A percentile compares a stretch with the other conserved stretches of the same genome.
Evolutionary conservation across 92 coral and sea anemone species (phyloP).

Genomic region (Porites rus): DNA sequence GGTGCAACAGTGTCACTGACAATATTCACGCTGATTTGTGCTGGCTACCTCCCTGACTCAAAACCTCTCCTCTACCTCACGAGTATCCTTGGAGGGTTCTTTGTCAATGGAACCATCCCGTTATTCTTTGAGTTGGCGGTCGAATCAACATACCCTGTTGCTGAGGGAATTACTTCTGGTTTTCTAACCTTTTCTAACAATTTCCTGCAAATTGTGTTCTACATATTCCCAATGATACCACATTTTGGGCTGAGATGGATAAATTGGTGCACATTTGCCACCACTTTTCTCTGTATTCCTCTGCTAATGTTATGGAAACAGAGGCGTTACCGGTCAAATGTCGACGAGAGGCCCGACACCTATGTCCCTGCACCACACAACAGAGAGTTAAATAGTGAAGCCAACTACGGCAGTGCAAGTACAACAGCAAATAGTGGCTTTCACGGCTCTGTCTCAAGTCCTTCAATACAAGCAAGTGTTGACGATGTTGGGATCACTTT

Average conservation of each 20-base stretch:
- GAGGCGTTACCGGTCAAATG: conserved; percentile 80
- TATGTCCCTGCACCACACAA: conserved; percentile 57
- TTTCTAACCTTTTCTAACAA: conserved; percentile 90
- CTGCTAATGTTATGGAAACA: conserved; percentile 78
- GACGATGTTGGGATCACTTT: not conserved
- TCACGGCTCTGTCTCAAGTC: conserved; percentile 8
- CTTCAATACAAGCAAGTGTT: not conserved
- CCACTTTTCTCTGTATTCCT: conserved; percentile 74
- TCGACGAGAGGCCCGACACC: conserved; percentile 68
- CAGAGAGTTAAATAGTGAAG: conserved; percentile 37
- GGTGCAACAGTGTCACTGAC: conserved; percentile 82
- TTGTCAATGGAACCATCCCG: conserved; percentile 93
- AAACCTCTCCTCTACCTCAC: conserved; percentile 76
- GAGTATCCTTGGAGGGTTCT: conserved; percentile 85
- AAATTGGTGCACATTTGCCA: conserved; percentile 81
- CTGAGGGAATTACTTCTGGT: conserved; percentile 93
- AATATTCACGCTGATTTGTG: conserved; percentile 84
- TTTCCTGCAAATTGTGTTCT: conserved; percentile 89
- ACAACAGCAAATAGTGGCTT: not conserved
- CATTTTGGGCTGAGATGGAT: conserved; percentile 90
- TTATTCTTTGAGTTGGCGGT: conserved; percentile 91
- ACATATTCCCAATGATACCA: conserved; percentile 88
- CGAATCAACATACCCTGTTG: conserved; percentile 93
- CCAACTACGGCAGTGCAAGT: conserved; percentile 14
- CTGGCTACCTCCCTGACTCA: conserved; percentile 65